phyloP scores from a whole-genome alignment of 1,140 invertebrate genomes.

The Drosophila persimilis region DNA sequence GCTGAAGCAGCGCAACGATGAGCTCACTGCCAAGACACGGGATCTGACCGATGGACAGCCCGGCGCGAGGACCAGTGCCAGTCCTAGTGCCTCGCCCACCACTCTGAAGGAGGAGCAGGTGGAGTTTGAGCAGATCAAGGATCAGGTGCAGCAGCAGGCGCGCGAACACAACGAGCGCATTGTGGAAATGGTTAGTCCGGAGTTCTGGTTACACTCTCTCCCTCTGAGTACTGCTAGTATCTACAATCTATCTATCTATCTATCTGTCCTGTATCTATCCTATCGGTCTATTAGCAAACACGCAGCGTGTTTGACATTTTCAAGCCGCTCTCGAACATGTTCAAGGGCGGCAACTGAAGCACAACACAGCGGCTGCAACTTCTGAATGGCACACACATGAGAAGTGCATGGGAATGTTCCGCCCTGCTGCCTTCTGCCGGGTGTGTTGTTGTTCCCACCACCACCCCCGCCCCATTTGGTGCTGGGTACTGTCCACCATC shows the following conservation, averaged over 20 bases:
- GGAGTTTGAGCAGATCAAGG: conserved; percentile 75
- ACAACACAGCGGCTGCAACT: conserved; percentile 22
- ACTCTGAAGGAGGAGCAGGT: conserved; percentile 50
- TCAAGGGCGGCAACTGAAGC: conserved; percentile 69
- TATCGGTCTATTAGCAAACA: conserved; percentile 57
- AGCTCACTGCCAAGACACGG: conserved; percentile 59
- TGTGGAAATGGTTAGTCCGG: conserved; percentile 77
- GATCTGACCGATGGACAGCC: conserved; percentile 73
- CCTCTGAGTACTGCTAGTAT: conserved; percentile 12
- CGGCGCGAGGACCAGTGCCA: conserved; percentile 33
- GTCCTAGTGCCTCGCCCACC: conserved; percentile 57
- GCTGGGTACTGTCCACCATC: conserved; percentile 22
- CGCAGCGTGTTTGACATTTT: conserved; percentile 73
- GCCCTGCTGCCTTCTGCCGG: conserved; percentile 13
- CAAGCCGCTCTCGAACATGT: conserved; percentile 70
- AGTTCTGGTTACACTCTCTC: conserved; percentile 15
- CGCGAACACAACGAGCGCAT: conserved; percentile 78
- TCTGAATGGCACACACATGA: conserved; percentile 17
- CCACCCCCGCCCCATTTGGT: conserved; percentile 26
- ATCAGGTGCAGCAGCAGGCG: conserved; percentile 70
- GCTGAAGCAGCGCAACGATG: conserved; percentile 82
- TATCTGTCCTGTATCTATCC: conserved; percentile 40
- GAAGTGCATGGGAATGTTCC: conserved; percentile 54
- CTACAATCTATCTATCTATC: conserved; percentile 40
- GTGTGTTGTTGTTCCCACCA: conserved; percentile 30